phyloP scores from a whole-genome alignment of 2,113 vertebrate genomes.

The Solea solea region DNA sequence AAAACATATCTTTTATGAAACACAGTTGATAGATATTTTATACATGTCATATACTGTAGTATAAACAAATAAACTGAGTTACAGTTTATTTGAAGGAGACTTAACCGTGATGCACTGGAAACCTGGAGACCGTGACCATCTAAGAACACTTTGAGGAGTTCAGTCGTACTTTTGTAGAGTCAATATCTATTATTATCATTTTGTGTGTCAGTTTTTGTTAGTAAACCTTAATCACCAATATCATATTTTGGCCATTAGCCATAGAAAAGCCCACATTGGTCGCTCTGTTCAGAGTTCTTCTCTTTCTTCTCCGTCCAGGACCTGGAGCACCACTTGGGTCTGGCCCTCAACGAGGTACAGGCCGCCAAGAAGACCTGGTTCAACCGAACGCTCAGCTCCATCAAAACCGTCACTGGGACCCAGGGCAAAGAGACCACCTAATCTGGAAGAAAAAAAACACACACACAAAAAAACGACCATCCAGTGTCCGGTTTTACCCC shows the following conservation, averaged over 20 bases:
- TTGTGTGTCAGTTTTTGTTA: no score
- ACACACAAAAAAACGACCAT: not conserved
- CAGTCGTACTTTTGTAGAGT: not conserved
- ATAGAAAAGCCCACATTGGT: no score
- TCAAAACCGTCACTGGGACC: slow-evolving; percentile 96
- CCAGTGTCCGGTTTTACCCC: slow-evolving; percentile 11
- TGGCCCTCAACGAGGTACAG: slow-evolving; percentile 95
- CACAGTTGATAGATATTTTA: not conserved
- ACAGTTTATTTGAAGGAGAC: not conserved
- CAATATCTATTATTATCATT: no score
- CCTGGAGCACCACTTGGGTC: slow-evolving; percentile 95
- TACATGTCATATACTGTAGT: not conserved
- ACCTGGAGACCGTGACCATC: not conserved
- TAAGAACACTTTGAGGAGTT: not conserved
- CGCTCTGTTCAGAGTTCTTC: not conserved
- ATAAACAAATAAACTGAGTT: no score
- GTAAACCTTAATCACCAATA: no score
- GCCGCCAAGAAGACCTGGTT: slow-evolving; percentile 99
- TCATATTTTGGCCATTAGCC: no score
- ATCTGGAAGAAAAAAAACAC: slow-evolving; percentile 32
- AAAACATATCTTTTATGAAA: not conserved
- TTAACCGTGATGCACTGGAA: not conserved
- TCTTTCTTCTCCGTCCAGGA: slow-evolving; percentile 80
- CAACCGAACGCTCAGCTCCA: slow-evolving; percentile 97
- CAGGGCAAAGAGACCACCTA: slow-evolving; percentile 98